Conservation (phyloP, 2,797 vertebrate genomes). For the Lemur catta region DNA sequence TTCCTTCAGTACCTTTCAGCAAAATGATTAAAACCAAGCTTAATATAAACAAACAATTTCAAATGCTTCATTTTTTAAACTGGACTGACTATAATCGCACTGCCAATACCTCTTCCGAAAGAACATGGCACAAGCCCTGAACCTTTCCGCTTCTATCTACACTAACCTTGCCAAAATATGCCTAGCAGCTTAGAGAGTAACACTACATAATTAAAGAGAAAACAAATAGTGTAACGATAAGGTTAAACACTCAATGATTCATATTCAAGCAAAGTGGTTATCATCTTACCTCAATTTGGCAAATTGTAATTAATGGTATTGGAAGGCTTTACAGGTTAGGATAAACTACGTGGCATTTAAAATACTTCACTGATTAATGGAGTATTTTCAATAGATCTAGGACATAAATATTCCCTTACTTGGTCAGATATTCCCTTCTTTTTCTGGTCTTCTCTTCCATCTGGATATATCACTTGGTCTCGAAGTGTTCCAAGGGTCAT, state of each 20-base stretch:
- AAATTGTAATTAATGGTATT: background rate
- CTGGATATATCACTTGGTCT: constrained; percentile 99
- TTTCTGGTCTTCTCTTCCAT: constrained; percentile 92
- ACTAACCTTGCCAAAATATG: background rate
- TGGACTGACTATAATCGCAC: background rate
- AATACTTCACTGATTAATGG: background rate
- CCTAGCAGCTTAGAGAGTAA: background rate
- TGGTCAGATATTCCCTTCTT: constrained; percentile 95
- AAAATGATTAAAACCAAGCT: constrained; percentile 62
- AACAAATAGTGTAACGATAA: background rate
- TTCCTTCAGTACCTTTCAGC: constrained; percentile 93
- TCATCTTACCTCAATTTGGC: background rate
- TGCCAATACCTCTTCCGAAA: constrained; percentile 36
- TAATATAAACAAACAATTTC: background rate
- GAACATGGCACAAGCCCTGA: background rate
- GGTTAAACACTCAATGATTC: background rate
- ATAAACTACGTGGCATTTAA: background rate
- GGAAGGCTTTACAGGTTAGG: background rate
- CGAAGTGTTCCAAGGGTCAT: constrained; percentile 97
- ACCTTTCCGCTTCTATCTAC: background rate
- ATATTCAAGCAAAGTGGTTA: background rate
- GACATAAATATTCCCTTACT: constrained; percentile 77
- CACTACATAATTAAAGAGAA: background rate
- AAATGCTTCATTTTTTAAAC: constrained; percentile 47
- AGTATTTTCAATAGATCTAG: background rate